Percentiles rank a stretch among this genome's conserved stretches.
Conservation (phyloP, 2,888 invertebrate species). For the Epinotia nisella region DNA sequence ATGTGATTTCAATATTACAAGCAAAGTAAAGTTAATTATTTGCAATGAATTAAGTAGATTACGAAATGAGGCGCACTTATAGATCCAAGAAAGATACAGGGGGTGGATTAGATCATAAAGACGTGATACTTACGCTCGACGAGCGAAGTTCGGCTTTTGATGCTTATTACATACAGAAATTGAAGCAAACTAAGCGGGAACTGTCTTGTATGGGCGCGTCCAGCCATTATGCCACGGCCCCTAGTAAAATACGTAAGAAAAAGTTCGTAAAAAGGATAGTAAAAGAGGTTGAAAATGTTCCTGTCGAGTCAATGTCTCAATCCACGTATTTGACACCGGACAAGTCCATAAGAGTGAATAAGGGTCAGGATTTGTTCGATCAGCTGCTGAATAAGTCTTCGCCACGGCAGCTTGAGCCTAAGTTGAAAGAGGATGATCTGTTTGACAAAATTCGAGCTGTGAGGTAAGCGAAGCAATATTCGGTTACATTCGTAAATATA, state of each 20-base stretch:
- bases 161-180: slow-evolving; percentile 77
- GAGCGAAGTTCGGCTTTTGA: slow-evolving; percentile 72
- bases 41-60: slow-evolving; percentile 20
- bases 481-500: no score
- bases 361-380: slow-evolving; percentile 72
- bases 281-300: slow-evolving; percentile 61
- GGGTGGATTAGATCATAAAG: slow-evolving; percentile 65
- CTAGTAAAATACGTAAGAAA: slow-evolving; percentile 71
- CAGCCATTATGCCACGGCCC: slow-evolving; percentile 57
- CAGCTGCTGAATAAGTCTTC: slow-evolving; percentile 68
- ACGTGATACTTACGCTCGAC: slow-evolving; percentile 66
- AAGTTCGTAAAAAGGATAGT: slow-evolving; percentile 74
- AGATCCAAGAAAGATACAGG: slow-evolving; percentile 70
- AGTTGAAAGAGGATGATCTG: slow-evolving; percentile 46
- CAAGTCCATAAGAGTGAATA: slow-evolving; percentile 76
- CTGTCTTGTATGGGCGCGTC: slow-evolving; percentile 65
- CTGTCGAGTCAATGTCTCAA: slow-evolving; percentile 54
- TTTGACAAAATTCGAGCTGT: slow-evolving; percentile 50
- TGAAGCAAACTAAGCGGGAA: slow-evolving; percentile 77
- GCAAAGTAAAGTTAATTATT: not conserved
- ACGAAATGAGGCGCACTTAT: slow-evolving; percentile 71
- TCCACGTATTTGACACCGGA: slow-evolving; percentile 74
- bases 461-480: slow-evolving; percentile 54
- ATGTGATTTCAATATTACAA: slow-evolving; percentile 2
- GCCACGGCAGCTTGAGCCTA: slow-evolving; percentile 42